Percentiles rank a stretch among this genome's conserved stretches.
Conservation (phyloP, 2,797 vertebrate species). For the Fratercula arctica region DNA sequence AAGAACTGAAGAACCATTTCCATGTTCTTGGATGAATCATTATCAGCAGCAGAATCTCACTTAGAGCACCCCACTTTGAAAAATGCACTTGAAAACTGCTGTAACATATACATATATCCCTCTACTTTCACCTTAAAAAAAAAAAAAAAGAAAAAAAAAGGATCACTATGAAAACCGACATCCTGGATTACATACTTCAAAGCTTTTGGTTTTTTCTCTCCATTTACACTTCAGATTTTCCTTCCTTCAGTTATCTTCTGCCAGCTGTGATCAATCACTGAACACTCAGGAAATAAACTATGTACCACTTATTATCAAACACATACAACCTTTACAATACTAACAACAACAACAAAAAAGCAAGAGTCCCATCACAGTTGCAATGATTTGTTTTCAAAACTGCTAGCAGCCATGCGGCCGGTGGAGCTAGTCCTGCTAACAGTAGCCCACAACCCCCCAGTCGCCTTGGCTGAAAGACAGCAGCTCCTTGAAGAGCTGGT, state of each 20-base stretch:
- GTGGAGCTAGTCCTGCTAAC: neutral
- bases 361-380: neutral
- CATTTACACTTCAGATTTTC: neutral
- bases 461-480: neutral
- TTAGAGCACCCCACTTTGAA: neutral
- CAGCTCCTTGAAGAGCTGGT: neutral
- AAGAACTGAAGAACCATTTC: conserved; percentile 29
- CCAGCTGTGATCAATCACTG: neutral
- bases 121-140: neutral
- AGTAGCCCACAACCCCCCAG: neutral
- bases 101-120: neutral
- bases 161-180: neutral
- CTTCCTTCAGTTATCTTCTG: neutral
- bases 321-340: accelerated
- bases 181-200: neutral
- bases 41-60: conserved; percentile 21
- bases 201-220: neutral
- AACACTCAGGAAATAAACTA: neutral
- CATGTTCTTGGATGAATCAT: neutral
- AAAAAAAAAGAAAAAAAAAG: neutral
- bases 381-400: neutral
- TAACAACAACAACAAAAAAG: neutral
- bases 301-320: accelerated
- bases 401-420: accelerated
- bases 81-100: neutral